These are phyloP conservation scores for Tympanuchus pallidicinctus DNA, from an alignment of 2,113 vertebrate genomes.

Conservation along the genomic window DNA sequence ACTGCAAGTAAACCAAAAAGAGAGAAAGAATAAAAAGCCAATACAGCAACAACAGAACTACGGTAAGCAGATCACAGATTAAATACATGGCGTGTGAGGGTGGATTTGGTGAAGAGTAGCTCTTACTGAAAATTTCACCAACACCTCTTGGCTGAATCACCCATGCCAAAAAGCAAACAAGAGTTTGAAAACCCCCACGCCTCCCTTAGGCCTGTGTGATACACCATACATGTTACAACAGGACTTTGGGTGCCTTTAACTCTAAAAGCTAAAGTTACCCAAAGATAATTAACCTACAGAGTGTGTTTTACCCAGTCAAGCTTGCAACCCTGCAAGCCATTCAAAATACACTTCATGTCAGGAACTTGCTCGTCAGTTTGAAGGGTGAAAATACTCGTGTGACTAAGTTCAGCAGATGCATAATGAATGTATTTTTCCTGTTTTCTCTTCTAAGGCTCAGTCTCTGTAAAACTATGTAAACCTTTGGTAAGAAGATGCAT, in stretches of 20 bases:
- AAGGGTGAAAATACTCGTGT: background rate
- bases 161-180: background rate
- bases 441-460: background rate
- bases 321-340: background rate
- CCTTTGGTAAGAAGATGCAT: background rate
- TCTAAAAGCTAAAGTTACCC: background rate
- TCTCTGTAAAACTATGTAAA: background rate
- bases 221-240: rapidly evolving
- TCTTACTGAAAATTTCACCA: background rate
- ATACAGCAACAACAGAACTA: background rate
- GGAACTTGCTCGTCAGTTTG: background rate
- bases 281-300: background rate
- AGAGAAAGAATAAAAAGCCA: background rate
- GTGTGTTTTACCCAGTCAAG: background rate
- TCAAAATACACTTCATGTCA: background rate
- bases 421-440: background rate
- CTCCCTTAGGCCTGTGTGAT: background rate
- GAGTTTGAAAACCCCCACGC: background rate
- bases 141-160: background rate
- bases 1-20: background rate
- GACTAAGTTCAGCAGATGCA: background rate
- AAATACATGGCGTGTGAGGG: background rate
- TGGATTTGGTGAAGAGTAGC: background rate
- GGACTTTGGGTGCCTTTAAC: background rate
- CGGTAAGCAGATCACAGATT: background rate